phyloP scores from a whole-genome alignment of 2,888 invertebrate genomes.

The Pristionchus japonicus region DNA sequence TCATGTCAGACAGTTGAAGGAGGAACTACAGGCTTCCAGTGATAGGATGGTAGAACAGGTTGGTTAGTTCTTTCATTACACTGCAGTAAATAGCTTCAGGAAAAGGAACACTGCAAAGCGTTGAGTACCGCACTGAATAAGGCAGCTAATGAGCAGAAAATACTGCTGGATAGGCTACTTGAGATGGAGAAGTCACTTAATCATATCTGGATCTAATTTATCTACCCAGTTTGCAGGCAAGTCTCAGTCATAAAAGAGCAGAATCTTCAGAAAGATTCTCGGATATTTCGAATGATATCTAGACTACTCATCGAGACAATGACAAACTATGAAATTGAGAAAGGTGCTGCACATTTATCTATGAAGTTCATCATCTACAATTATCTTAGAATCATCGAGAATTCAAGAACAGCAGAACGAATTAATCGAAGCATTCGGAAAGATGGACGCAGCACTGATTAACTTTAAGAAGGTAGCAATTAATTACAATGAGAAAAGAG shows the following conservation, averaged over 20 bases:
- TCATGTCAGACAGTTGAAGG: not conserved
- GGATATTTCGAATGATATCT: not conserved
- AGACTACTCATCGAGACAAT: not conserved
- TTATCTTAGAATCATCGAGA: not conserved
- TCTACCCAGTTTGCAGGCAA: not conserved
- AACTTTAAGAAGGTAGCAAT: not conserved
- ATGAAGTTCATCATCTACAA: too few species aligned
- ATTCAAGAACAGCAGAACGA: not conserved
- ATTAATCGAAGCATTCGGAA: not conserved
- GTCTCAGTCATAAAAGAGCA: not conserved
- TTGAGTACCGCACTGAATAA: not conserved
- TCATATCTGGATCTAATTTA: not conserved
- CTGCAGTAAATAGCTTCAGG: not conserved
- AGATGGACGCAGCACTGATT: not conserved
- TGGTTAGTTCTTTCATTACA: too few species aligned
- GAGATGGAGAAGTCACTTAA: not conserved
- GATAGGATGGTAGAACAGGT: not conserved
- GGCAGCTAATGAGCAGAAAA: not conserved
- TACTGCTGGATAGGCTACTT: not conserved
- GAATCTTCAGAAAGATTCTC: not conserved
- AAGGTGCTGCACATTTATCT: not conserved
- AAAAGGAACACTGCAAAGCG: not conserved
- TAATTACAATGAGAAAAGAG: not conserved
- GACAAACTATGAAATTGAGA: not conserved
- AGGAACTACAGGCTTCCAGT: not conserved